Evolutionary conservation across 2,888 invertebrate species (phyloP).

Genomic region (Poecilobothrus nobilitatus): DNA sequence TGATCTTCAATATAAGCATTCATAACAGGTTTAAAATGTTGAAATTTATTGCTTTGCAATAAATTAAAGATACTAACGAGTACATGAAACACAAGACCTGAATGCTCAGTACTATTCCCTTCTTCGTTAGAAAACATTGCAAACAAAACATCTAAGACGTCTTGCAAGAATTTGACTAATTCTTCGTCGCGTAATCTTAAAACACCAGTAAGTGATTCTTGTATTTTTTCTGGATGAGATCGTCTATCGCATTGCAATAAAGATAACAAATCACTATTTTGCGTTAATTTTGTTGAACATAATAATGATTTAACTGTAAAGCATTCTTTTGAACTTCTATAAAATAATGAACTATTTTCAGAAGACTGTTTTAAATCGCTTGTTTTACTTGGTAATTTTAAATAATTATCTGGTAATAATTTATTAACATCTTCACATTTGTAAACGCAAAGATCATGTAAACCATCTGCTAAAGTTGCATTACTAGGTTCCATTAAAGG

Average conservation of each 20-base stretch:
- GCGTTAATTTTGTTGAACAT: slow-evolving; percentile 94
- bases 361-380: slow-evolving; percentile 50
- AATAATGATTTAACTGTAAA: slow-evolving; percentile 73
- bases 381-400: slow-evolving; percentile 55
- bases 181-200: slow-evolving; percentile 80
- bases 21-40: slow-evolving; percentile 88
- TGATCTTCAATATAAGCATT: slow-evolving; percentile 91
- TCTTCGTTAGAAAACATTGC: slow-evolving; percentile 90
- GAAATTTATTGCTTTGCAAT: slow-evolving; percentile 82
- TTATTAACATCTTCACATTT: slow-evolving; percentile 76
- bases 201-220: slow-evolving; percentile 75
- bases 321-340: slow-evolving; percentile 74
- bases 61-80: slow-evolving; percentile 86
- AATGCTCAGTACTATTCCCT: slow-evolving; percentile 79
- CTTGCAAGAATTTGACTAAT: slow-evolving; percentile 87
- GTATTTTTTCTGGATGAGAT: slow-evolving; percentile 75
- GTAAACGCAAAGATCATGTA: slow-evolving; percentile 84
- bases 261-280: slow-evolving; percentile 84
- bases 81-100: slow-evolving; percentile 85
- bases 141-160: slow-evolving; percentile 87
- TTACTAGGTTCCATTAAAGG: slow-evolving; percentile 85
- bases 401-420: slow-evolving; percentile 51
- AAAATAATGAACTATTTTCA: slow-evolving; percentile 51
- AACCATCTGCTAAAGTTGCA: slow-evolving; percentile 78
- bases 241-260: slow-evolving; percentile 74